Percentiles rank a stretch among this genome's conserved stretches.
These are phyloP conservation scores for Hydrolagus affinis DNA, from an alignment of 2,113 vertebrate species.

Conservation along the genomic window DNA sequence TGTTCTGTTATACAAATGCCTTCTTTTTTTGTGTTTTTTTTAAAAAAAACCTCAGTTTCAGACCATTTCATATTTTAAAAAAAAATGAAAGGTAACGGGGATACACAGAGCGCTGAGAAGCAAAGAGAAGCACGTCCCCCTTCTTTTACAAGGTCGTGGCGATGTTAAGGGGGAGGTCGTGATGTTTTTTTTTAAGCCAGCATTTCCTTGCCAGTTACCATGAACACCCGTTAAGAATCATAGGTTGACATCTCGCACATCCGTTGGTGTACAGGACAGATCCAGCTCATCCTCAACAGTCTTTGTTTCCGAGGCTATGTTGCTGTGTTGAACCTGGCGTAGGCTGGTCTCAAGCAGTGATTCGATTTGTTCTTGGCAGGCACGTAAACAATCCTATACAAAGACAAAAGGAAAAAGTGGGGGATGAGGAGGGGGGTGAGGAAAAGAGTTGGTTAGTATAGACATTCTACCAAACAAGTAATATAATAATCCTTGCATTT, in stretches of 20 bases:
- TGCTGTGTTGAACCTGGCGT: slow-evolving; percentile 82
- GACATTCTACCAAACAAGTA: background rate
- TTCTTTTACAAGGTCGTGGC: slow-evolving; percentile 25
- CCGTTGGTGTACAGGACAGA: slow-evolving; percentile 89
- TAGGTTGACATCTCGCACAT: slow-evolving; percentile 91
- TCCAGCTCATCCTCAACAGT: slow-evolving; percentile 74
- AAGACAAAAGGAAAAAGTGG: background rate
- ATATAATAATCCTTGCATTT: too few relatives aligned
- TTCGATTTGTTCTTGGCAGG: slow-evolving; percentile 97
- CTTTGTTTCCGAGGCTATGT: slow-evolving; percentile 71
- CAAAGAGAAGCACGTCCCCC: slow-evolving; percentile 36
- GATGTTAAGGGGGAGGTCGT: slow-evolving; percentile 44
- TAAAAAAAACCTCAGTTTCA: slow-evolving; percentile 48
- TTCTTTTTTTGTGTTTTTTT: slow-evolving; percentile 46
- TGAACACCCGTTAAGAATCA: slow-evolving; percentile 42
- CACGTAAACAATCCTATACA: slow-evolving; percentile 83
- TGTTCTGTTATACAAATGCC: slow-evolving; percentile 2
- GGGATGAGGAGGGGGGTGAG: background rate
- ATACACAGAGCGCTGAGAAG: slow-evolving; percentile 48
- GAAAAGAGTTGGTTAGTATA: background rate
- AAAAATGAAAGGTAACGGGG: slow-evolving; percentile 59
- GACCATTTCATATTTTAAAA: slow-evolving; percentile 15
- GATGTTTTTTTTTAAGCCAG: slow-evolving; percentile 41
- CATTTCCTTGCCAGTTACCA: slow-evolving; percentile 37
- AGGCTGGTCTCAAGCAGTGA: slow-evolving; percentile 88